A percentile compares a stretch with the other conserved stretches of the same genome.
Evolutionary conservation across 37 sponge, comb jelly and placozoan species (phyloP).

Genomic region (Aphrocallistes beatrix): DNA sequence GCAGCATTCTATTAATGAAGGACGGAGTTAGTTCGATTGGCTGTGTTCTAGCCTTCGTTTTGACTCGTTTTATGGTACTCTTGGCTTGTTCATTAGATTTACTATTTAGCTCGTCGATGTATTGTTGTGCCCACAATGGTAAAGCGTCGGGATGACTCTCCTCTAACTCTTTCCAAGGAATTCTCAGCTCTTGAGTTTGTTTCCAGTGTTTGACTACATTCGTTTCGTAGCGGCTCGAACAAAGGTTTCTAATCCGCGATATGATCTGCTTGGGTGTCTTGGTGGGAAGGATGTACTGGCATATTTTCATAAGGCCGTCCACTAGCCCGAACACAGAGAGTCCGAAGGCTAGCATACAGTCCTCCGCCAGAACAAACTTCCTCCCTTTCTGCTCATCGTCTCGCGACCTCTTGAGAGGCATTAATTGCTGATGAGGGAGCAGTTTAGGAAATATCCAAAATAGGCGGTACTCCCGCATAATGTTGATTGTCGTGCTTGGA

Average conservation of each 20-base stretch:
- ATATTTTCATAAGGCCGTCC: slow-evolving; percentile 1
- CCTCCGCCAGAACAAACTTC: slow-evolving; percentile 10
- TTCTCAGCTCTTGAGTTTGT: neutral
- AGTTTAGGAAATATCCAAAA: neutral
- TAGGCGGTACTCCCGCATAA: neutral
- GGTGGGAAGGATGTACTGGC: neutral
- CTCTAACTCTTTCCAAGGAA: slow-evolving; percentile 7
- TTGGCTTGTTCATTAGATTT: neutral
- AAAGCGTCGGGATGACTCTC: neutral
- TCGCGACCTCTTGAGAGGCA: neutral
- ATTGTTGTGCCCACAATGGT: neutral
- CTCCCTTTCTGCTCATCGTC: slow-evolving; percentile 13
- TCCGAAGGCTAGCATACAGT: neutral
- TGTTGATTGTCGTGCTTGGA: neutral
- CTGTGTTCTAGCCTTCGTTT: neutral
- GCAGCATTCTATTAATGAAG: neutral
- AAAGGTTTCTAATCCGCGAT: neutral
- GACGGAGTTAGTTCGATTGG: neutral
- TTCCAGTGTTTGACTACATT: slow-evolving; percentile 5
- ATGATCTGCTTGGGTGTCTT: slow-evolving; percentile 5
- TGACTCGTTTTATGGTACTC: neutral
- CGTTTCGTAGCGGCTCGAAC: slow-evolving; percentile 13
- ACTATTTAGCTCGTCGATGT: neutral
- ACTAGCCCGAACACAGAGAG: neutral
- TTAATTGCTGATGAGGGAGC: neutral